Conservation (phyloP, 2,797 vertebrate species). For the Scleropages formosus region DNA sequence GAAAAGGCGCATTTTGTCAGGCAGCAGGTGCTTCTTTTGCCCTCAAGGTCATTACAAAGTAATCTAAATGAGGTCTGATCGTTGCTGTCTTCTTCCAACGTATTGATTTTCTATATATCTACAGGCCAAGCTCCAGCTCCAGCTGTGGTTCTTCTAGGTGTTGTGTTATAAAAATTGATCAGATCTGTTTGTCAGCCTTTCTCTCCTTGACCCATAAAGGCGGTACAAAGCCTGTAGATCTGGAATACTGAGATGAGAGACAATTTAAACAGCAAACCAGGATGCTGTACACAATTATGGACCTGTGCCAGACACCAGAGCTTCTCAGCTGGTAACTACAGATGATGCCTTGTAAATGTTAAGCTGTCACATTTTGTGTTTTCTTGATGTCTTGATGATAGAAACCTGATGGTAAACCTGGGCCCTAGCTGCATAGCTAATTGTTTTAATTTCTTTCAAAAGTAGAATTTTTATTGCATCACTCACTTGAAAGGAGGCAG, state of each 20-base stretch:
- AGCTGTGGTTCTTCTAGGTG: constrained; percentile 38
- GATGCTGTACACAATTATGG: neutral
- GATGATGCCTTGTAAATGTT: neutral
- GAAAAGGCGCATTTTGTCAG: constrained; percentile 13
- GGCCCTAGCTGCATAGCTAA: neutral
- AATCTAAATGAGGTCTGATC: constrained; percentile 32
- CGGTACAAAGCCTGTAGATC: constrained; percentile 17
- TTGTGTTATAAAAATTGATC: constrained; percentile 41
- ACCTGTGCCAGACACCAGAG: neutral
- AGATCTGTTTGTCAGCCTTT: constrained; percentile 34
- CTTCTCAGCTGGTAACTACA: neutral
- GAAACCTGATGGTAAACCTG: neutral
- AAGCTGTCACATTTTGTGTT: neutral
- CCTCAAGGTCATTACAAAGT: constrained; percentile 33
- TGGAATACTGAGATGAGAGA: neutral
- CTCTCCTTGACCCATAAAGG: constrained; percentile 36
- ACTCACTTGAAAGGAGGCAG: neutral
- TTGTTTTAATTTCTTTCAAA: constrained; percentile 1
- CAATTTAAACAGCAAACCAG: neutral
- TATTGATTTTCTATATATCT: constrained; percentile 47
- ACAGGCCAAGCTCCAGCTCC: constrained; percentile 28
- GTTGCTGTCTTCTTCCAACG: constrained; percentile 26
- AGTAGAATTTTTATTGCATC: constrained; percentile 9
- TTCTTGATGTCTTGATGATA: neutral
- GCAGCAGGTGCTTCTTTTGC: constrained; percentile 3